Conservation (phyloP, 2,797 vertebrate species). For the Acrocephalus scirpaceus region DNA sequence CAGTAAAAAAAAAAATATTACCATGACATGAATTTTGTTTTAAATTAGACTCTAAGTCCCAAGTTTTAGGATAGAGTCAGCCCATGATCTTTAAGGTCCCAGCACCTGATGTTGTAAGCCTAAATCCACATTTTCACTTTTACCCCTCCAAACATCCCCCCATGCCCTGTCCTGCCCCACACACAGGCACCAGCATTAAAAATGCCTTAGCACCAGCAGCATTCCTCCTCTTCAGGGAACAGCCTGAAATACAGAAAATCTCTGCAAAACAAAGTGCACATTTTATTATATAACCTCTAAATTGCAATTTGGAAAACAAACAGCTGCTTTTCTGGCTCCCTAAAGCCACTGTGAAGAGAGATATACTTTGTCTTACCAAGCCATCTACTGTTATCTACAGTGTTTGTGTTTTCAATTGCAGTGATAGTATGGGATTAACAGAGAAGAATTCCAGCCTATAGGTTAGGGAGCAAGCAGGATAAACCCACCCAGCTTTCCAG, state of each 20-base stretch:
- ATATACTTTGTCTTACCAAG: neutral
- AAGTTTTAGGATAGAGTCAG: neutral
- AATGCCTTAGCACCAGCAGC: neutral
- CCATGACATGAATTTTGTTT: neutral
- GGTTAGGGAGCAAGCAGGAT: neutral
- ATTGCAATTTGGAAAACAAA: conserved; percentile 6
- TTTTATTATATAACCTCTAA: neutral
- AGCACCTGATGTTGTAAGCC: neutral
- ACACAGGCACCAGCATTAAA: neutral
- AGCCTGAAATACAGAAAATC: neutral
- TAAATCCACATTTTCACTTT: neutral
- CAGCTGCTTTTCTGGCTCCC: neutral
- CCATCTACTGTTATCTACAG: neutral
- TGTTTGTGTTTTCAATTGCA: neutral
- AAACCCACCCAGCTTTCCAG: neutral
- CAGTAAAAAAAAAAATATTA: neutral
- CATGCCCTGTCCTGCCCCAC: neutral
- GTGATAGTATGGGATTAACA: neutral
- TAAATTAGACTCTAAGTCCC: neutral
- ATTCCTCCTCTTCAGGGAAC: neutral
- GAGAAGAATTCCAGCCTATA: neutral
- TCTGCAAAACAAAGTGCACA: neutral
- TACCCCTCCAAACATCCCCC: neutral
- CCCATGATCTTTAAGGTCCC: neutral
- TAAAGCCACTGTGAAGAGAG: neutral